Conservation (phyloP, 2,888 invertebrate species). For the Yponomeuta plumbellus region DNA sequence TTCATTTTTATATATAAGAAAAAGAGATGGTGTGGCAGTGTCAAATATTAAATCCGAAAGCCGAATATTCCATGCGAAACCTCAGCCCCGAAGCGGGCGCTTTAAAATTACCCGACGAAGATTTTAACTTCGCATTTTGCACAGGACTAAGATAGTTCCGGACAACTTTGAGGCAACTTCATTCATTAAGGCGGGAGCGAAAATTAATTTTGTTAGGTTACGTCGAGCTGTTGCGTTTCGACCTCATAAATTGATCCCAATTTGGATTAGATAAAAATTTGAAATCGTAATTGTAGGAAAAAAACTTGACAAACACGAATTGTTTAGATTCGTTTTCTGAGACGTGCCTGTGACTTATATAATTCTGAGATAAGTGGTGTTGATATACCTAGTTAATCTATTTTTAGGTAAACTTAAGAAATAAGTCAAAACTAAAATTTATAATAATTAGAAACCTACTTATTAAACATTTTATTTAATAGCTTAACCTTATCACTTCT, state of each 20-base stretch:
- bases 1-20: no score
- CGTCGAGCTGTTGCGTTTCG: background rate
- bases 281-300: no score
- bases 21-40: background rate
- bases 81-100: background rate
- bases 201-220: conserved; percentile 14
- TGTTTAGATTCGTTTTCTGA: no score
- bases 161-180: conserved; percentile 9
- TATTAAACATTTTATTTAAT: no score
- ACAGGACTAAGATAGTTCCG: conserved; percentile 8
- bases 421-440: no score
- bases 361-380: no score
- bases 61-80: background rate
- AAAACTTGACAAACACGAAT: no score
- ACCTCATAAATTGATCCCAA: background rate
- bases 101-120: conserved; percentile 13
- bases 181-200: conserved; percentile 11
- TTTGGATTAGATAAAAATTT: background rate
- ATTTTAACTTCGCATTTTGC: conserved; percentile 11
- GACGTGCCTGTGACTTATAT: no score
- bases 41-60: background rate
- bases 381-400: no score
- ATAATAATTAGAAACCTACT: no score
- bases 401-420: no score
- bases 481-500: no score